Base-by-base conservation (phyloP, 2,113 vertebrate species). In the Notechis scutatus region DNA sequence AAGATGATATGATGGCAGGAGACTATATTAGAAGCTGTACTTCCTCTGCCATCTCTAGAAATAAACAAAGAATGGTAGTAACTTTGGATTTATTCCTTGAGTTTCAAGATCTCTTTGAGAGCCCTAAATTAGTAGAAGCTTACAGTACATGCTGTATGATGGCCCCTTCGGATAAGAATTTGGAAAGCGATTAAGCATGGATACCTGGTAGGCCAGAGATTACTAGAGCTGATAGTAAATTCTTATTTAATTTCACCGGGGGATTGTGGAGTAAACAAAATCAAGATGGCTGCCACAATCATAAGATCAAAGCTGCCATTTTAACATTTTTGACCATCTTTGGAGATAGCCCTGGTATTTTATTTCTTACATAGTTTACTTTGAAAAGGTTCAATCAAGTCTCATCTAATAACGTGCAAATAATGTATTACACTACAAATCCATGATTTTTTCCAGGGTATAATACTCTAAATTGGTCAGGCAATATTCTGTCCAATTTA, bases 171-270 rank as follows among this genome's bases (percentile, higher is more conserved):
- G 88, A 93, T 90, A 93, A 85, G 85, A 88, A 69, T 91, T 94
- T 94, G 92, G 90, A 90, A 90, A 95, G 92, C 0, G 8, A 92
- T 96, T 94, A 94, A 94, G 54, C 87, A 74, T 29, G 57, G 89
- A 56, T 42, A 56, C 11, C 0, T 15, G 59, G 92, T 69, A 94
- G 59, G 4, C 1, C 11, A 59, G 45, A 93, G 59, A 8, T 39
- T 74, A 85, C 94, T 95, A 95, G 87, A 92, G 87, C 5, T 93
- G 87, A 95, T 81, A 94, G 91, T 52, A 1, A 0, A 61, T 39
- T 21, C 0, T 0, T 0, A 0, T 95, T 94, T 81, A 56, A 85
- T 57, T 94, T 1, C 1, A 81, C 15, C 1, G 6, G 14, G 12
- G 69, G 7, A 39, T 20, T 34, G 34, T 34, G 18, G 34, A 39